phyloP scores from a whole-genome alignment of 2,888 invertebrate genomes.

The Chaetoderma sp. region DNA sequence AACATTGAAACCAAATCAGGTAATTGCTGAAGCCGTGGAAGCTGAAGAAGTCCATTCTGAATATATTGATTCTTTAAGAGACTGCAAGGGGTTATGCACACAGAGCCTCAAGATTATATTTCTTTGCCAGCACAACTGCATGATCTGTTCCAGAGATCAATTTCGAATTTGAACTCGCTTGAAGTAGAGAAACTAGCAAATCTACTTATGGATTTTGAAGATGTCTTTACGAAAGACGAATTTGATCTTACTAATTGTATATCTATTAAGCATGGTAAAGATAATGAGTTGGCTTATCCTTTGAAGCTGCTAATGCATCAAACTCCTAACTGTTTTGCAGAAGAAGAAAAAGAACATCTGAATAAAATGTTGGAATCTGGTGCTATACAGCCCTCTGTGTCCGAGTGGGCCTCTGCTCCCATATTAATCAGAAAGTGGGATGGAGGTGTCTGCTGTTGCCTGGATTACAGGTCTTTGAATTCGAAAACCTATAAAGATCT shows the following conservation, averaged over 20 bases:
- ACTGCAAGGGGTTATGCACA: neutral
- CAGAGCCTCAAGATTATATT: neutral
- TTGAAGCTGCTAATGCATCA: constrained; percentile 29
- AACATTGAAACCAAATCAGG: constrained; percentile 9
- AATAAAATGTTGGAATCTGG: neutral
- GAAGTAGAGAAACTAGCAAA: neutral
- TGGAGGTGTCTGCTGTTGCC: neutral
- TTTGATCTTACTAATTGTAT: constrained; percentile 25
- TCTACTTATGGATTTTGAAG: constrained; percentile 12
- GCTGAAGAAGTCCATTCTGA: neutral
- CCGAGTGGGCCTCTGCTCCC: no score
- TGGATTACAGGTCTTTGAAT: neutral
- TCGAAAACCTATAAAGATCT: no score
- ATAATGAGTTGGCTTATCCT: constrained; percentile 26
- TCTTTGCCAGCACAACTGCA: neutral
- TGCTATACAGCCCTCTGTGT: neutral
- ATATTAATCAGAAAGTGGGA: neutral
- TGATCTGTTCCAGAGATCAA: neutral
- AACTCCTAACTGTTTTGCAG: neutral
- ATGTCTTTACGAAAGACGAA: constrained; percentile 26
- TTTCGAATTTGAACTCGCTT: neutral
- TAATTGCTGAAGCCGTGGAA: constrained; percentile 14
- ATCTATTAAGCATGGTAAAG: constrained; percentile 31
- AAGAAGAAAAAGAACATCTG: neutral
- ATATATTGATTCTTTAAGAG: no score